phyloP scores from a whole-genome alignment of 2,888 invertebrate genomes.

The Punctoribates punctum region DNA sequence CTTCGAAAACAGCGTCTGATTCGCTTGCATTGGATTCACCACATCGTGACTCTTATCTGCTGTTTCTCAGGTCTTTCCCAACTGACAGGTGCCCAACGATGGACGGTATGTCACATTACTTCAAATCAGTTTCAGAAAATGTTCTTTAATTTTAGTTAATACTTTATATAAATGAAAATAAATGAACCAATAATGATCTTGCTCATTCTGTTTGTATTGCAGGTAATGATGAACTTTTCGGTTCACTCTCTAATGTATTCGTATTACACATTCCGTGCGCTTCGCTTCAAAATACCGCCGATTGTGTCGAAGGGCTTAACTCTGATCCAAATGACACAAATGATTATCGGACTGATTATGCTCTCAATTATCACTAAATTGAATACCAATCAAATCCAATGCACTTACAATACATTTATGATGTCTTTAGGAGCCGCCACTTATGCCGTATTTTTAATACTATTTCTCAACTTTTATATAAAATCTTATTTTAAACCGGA shows the following conservation, averaged over 20 bases:
- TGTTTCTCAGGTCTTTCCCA: neutral
- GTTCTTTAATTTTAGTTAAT: too few relatives aligned
- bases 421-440: too few relatives aligned
- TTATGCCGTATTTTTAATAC: neutral
- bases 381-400: neutral
- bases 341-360: neutral
- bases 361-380: neutral
- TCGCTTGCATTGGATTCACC: too few relatives aligned
- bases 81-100: neutral
- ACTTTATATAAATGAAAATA: too few relatives aligned
- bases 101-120: too few relatives aligned
- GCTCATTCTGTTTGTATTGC: neutral
- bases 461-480: neutral
- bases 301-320: neutral
- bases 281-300: constrained; percentile 53
- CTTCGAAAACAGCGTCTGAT: too few relatives aligned
- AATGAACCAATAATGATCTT: too few relatives aligned
- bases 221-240: constrained; percentile 20
- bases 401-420: neutral
- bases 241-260: constrained; percentile 70
- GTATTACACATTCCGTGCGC: constrained; percentile 80
- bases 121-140: too few relatives aligned
- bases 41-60: too few relatives aligned
- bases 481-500: neutral
- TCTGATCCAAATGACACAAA: neutral